A percentile compares a stretch with the other conserved stretches of the same genome.
Evolutionary conservation across 2,888 invertebrate species (phyloP).

Genomic region (Acanthopleura granulata): DNA sequence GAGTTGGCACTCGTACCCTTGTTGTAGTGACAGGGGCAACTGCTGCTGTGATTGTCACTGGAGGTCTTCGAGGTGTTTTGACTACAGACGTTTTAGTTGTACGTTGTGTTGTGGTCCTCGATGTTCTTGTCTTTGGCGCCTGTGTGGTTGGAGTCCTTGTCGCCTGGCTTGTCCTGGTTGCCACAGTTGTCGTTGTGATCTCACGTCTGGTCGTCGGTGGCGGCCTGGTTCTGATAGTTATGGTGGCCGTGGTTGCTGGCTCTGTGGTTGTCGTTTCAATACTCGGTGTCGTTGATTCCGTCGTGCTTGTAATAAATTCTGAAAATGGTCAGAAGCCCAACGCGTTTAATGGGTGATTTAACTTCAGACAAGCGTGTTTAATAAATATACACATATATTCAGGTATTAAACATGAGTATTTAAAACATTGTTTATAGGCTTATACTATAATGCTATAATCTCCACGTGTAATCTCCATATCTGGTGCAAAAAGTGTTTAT

Average conservation of each 20-base stretch:
- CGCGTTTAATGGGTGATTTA: too few relatives aligned
- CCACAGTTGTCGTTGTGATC: constrained; percentile 7
- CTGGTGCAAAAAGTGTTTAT: too few relatives aligned
- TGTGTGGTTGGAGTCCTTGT: constrained; percentile 29
- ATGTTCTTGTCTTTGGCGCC: neutral
- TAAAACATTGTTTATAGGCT: too few relatives aligned
- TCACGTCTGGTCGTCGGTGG: constrained; percentile 20
- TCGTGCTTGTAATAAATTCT: neutral
- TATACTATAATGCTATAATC: too few relatives aligned
- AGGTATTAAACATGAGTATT: too few relatives aligned
- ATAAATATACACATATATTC: too few relatives aligned
- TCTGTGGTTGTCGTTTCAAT: neutral
- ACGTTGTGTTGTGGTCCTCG: neutral
- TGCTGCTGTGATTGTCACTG: neutral
- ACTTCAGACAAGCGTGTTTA: too few relatives aligned
- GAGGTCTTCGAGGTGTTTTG: neutral
- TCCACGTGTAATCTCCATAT: too few relatives aligned
- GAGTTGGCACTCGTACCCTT: neutral
- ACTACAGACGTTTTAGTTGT: neutral
- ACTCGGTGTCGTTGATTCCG: constrained; percentile 2
- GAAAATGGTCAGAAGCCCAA: too few relatives aligned
- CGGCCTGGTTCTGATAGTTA: constrained; percentile 25
- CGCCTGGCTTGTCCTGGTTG: constrained; percentile 18
- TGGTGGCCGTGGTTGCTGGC: constrained; percentile 22
- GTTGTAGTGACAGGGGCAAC: neutral